Percentiles rank a stretch among this genome's conserved stretches.
Evolutionary conservation across 2,113 vertebrate genomes (phyloP).

Genomic region (Apteryx mantelli): DNA sequence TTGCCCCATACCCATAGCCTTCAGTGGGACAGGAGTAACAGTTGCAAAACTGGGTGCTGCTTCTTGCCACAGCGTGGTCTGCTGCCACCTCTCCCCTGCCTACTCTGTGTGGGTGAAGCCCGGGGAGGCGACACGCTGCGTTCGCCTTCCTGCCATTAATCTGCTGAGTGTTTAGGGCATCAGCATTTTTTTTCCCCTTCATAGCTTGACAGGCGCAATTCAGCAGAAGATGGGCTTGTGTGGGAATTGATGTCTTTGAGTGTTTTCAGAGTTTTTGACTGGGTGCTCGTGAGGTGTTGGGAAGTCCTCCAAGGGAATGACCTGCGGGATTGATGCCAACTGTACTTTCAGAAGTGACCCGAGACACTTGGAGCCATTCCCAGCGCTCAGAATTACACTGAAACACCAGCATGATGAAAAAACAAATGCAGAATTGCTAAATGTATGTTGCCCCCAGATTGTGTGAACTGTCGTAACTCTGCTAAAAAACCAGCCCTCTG

Average conservation of each 20-base stretch:
- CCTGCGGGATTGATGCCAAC: constrained; percentile 50
- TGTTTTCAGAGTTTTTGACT: background rate
- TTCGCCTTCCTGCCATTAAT: background rate
- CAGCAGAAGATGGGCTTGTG: background rate
- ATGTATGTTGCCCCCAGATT: constrained; percentile 40
- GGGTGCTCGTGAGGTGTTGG: background rate
- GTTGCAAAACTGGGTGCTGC: background rate
- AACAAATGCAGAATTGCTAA: constrained; percentile 58
- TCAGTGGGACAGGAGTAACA: constrained; percentile 36
- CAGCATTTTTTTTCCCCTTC: background rate
- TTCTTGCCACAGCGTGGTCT: constrained; percentile 25
- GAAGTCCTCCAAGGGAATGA: constrained; percentile 55
- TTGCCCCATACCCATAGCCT: constrained; percentile 18
- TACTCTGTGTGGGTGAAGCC: background rate
- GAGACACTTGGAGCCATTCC: constrained; percentile 44
- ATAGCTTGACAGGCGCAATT: background rate
- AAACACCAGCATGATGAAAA: constrained; percentile 50
- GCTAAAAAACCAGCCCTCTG: background rate
- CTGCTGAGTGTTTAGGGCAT: background rate
- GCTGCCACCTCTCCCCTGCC: background rate
- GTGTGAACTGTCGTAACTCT: background rate
- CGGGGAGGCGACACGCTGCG: background rate
- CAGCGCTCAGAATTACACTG: background rate
- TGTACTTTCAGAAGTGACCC: constrained; percentile 55
- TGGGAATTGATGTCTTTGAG: background rate